These are phyloP conservation scores for Ifrita kowaldi DNA, from an alignment of 2,113 vertebrate genomes.

Conservation along the genomic window DNA sequence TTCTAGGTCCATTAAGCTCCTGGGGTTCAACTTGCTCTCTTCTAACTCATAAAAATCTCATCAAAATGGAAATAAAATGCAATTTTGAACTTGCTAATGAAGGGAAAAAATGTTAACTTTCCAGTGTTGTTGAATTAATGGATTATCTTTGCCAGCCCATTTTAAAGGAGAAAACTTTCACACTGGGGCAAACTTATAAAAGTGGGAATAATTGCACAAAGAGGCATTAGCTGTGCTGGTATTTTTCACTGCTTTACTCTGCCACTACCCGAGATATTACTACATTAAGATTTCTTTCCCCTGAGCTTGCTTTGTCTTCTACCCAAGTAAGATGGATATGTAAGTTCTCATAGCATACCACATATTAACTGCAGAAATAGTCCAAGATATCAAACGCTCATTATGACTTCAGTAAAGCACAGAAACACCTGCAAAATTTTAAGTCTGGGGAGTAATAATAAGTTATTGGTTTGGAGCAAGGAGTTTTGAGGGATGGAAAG, in stretches of 20 bases:
- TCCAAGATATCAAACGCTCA: not conserved
- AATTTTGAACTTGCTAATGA: conserved; percentile 75
- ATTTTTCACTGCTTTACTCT: conserved; percentile 30
- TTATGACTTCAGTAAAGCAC: not conserved
- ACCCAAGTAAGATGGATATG: not conserved
- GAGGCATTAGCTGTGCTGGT: not conserved
- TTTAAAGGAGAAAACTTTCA: conserved; percentile 53
- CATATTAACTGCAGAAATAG: not conserved
- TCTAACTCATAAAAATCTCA: conserved; percentile 79
- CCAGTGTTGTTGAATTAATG: conserved; percentile 67
- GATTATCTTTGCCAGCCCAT: conserved; percentile 48
- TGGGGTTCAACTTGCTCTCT: conserved; percentile 70
- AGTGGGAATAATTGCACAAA: conserved; percentile 28
- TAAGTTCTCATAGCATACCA: not conserved
- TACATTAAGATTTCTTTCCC: not conserved
- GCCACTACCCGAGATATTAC: conserved; percentile 5
- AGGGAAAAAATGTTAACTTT: conserved; percentile 63
- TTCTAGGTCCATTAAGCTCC: conserved; percentile 74
- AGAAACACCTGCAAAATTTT: conserved; percentile 1
- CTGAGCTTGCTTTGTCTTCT: conserved; percentile 25
- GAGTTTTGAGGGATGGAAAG: not conserved
- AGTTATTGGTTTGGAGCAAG: not conserved
- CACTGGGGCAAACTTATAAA: conserved; percentile 46
- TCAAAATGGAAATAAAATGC: conserved; percentile 81
- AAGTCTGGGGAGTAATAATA: not conserved